These are phyloP conservation scores for Oreochromis mossambicus DNA, from an alignment of 2,797 vertebrate genomes.

Conservation along the genomic window DNA sequence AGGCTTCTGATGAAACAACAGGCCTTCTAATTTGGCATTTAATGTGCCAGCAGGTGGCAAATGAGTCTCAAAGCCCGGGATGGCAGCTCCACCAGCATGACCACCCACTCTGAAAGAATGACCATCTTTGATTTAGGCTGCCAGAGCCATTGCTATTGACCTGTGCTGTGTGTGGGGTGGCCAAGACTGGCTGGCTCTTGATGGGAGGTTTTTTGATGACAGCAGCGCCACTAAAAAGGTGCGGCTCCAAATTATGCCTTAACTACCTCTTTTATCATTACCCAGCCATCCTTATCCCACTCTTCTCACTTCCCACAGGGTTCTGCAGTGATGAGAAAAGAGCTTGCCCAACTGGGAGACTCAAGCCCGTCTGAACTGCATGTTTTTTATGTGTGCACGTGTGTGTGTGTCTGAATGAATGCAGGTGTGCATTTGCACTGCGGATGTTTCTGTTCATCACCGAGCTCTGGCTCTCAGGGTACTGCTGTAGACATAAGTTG, in stretches of 20 bases:
- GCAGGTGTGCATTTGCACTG: constrained; percentile 28
- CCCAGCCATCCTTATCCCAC: constrained; percentile 56
- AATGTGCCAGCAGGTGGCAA: constrained; percentile 64
- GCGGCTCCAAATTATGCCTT: constrained; percentile 45
- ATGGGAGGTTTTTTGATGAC: constrained; percentile 51
- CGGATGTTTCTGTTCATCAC: constrained; percentile 41
- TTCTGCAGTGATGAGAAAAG: constrained; percentile 37
- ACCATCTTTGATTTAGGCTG: constrained; percentile 55
- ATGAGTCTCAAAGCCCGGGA: constrained; percentile 49
- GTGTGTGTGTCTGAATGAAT: constrained; percentile 4
- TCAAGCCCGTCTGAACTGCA: constrained; percentile 4
- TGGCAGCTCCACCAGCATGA: constrained; percentile 45
- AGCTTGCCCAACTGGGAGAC: constrained; percentile 17
- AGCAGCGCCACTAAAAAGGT: constrained; percentile 34
- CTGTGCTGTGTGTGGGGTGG: constrained; percentile 32
- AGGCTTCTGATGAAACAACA: constrained; percentile 59
- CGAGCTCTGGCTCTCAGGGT: constrained; percentile 40
- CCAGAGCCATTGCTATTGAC: constrained; percentile 48
- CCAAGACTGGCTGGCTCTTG: constrained; percentile 36
- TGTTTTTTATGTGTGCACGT: neutral
- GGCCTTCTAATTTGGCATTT: constrained; percentile 66
- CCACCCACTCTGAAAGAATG: constrained; percentile 44
- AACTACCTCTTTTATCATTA: constrained; percentile 65
- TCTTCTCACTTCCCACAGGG: constrained; percentile 19
- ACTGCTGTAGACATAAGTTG: constrained; percentile 53